A percentile compares a stretch with the other conserved stretches of the same genome.
phyloP scores from a whole-genome alignment of 2,113 vertebrate genomes.

The Beaufortia kweichowensis region DNA sequence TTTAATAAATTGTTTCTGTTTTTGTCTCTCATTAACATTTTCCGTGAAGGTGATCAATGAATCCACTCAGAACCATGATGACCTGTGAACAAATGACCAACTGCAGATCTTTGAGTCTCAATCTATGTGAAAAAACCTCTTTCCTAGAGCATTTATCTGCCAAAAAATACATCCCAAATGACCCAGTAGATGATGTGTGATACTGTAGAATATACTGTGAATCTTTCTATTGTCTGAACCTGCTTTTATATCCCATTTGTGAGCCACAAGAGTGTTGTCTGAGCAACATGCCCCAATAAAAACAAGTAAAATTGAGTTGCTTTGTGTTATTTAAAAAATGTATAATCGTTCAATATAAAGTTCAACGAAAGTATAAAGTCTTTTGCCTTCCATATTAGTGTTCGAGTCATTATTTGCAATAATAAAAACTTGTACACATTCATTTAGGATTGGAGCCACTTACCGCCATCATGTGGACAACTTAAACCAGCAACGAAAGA shows the following conservation, averaged over 20 bases:
- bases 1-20: background rate
- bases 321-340: background rate
- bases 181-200: background rate
- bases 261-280: background rate
- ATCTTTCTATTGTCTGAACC: background rate
- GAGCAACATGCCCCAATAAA: slow-evolving; percentile 5
- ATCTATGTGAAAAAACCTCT: background rate
- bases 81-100: slow-evolving; percentile 44
- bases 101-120: slow-evolving; percentile 14
- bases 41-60: slow-evolving; percentile 71
- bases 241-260: background rate
- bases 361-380: too few species aligned
- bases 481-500: background rate
- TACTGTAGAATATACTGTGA: slow-evolving; percentile 2
- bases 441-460: background rate
- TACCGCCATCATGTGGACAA: slow-evolving; percentile 23
- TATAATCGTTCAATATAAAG: too few species aligned
- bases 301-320: background rate
- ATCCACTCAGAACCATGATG: slow-evolving; percentile 72
- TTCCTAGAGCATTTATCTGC: slow-evolving; percentile 25
- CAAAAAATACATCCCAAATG: background rate
- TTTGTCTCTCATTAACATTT: background rate
- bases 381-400: too few species aligned
- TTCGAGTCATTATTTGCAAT: too few species aligned
- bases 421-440: too few species aligned